Conservation (phyloP, 1,140 invertebrate genomes). For the Coptotermes formosanus region DNA sequence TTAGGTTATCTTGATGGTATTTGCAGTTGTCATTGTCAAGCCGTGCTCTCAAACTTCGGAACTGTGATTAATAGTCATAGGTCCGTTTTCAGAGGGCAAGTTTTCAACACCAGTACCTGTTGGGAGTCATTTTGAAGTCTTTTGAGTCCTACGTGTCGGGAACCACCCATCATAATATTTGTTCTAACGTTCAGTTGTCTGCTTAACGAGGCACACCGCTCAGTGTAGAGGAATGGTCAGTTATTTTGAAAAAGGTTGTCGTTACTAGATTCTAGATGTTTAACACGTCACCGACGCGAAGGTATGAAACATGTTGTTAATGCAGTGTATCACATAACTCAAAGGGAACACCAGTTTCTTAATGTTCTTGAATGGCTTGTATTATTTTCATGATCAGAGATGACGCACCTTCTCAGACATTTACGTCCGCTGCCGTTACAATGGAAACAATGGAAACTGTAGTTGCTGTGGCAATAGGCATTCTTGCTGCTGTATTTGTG, state of each 20-base stretch:
- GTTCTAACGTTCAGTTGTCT: background rate
- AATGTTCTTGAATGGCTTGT: background rate
- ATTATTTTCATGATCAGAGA: background rate
- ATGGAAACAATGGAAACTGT: conserved; percentile 58
- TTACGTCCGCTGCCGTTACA: background rate
- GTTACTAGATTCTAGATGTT: background rate
- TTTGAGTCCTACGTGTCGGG: background rate
- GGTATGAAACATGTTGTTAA: background rate
- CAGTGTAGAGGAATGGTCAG: background rate
- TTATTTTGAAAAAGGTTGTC: background rate
- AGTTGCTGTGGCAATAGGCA: conserved; percentile 64
- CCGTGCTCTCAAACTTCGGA: background rate
- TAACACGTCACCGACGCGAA: background rate
- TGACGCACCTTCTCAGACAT: background rate
- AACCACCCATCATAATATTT: background rate
- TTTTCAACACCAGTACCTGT: background rate
- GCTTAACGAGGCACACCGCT: background rate
- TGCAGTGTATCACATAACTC: background rate
- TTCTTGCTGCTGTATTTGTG: conserved; percentile 64
- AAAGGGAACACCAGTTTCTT: background rate
- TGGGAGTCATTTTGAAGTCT: background rate
- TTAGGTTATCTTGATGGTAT: background rate
- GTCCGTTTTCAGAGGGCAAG: background rate
- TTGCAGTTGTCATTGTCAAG: conserved; percentile 3
- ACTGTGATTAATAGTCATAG: background rate